A percentile compares a stretch with the other conserved stretches of the same genome.
phyloP scores from a whole-genome alignment of 2,113 vertebrate genomes.

The Etheostoma spectabile region DNA sequence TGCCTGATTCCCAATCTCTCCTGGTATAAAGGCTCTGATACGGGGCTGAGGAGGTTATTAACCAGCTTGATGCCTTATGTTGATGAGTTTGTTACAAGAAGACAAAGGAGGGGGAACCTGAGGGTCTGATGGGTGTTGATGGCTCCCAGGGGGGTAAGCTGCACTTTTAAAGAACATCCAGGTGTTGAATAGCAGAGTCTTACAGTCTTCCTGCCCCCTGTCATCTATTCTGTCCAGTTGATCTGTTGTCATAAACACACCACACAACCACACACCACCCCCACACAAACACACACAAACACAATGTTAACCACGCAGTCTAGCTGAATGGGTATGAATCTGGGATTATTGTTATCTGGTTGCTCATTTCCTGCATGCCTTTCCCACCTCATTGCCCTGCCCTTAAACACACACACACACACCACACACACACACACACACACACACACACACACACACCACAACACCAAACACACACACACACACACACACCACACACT shows the following conservation, averaged over 20 bases:
- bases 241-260: conserved; percentile 47
- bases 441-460: conserved; percentile 31
- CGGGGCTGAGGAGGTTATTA: conserved; percentile 29
- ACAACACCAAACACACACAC: conserved; percentile 27
- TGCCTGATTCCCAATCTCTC: conserved; percentile 1
- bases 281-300: too few relatives aligned
- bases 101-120: conserved; percentile 48
- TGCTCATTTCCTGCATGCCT: conserved; percentile 83
- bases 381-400: conserved; percentile 78
- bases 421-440: conserved; percentile 18
- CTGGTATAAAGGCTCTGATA: conserved; percentile 2
- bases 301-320: conserved; percentile 60
- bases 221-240: conserved; percentile 32
- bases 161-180: conserved; percentile 52
- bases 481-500: conserved; percentile 31
- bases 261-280: too few relatives aligned
- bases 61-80: conserved; percentile 8
- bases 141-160: conserved; percentile 62
- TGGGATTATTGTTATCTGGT: conserved; percentile 70
- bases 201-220: conserved; percentile 66
- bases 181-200: conserved; percentile 56
- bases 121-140: conserved; percentile 32
- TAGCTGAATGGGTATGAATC: conserved; percentile 75
- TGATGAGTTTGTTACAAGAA: conserved; percentile 46
- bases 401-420: conserved; percentile 39